Conservation (phyloP, 2,888 invertebrate genomes). For the Mantis religiosa region DNA sequence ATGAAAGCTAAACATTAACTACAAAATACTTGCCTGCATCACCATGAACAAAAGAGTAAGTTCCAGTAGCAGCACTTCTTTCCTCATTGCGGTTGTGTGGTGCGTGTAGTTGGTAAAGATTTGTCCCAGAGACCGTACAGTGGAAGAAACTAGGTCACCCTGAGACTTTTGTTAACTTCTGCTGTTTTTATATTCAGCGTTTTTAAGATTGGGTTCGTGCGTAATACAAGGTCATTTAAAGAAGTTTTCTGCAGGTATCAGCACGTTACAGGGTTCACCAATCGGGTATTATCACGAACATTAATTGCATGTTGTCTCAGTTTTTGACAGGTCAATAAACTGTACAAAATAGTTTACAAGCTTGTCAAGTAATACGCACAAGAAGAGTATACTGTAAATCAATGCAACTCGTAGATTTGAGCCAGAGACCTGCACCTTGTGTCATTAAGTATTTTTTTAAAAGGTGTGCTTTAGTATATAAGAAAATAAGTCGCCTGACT, state of each 20-base stretch:
- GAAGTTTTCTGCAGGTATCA: neutral
- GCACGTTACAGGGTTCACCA: neutral
- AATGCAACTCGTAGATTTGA: no score
- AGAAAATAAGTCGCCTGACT: no score
- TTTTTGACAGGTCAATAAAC: no score
- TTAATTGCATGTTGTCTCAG: no score
- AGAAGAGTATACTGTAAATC: no score
- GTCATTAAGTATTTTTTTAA: no score
- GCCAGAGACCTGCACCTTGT: no score
- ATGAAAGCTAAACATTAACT: no score
- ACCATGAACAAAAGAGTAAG: neutral
- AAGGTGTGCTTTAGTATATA: no score
- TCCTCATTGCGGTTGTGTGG: neutral
- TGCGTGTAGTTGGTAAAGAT: neutral
- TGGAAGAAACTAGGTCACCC: neutral
- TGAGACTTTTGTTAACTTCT: neutral
- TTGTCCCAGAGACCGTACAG: neutral
- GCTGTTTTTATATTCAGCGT: neutral
- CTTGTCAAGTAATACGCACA: no score
- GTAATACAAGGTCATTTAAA: neutral
- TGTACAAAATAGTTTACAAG: no score
- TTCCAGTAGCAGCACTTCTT: neutral
- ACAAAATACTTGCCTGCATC: neutral
- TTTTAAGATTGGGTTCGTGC: neutral
- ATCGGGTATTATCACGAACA: no score